Conservation (phyloP, 2,797 vertebrate species). For the Rhabdophis nuchalis region DNA sequence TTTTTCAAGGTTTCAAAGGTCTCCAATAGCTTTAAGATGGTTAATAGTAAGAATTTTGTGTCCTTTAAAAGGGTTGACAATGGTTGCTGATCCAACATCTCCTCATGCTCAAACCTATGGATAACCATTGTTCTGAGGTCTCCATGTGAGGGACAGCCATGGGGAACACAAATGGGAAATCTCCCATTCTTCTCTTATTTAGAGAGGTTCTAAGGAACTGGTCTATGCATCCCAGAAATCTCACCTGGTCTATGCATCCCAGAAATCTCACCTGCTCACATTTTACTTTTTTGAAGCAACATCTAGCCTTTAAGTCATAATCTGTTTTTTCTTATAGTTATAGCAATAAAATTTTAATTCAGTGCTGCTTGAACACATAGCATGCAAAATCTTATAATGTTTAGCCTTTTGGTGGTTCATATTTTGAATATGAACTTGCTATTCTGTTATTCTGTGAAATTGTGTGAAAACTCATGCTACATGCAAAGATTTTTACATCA, state of each 20-base stretch:
- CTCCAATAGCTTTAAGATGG: neutral
- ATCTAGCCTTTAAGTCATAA: slow-evolving; percentile 61
- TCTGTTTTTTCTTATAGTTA: neutral
- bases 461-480: neutral
- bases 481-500: neutral
- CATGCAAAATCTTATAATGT: neutral
- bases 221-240: neutral
- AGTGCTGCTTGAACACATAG: neutral
- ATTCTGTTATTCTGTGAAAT: neutral
- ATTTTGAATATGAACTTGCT: neutral
- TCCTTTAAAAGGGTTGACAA: neutral
- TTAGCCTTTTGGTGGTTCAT: neutral
- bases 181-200: neutral
- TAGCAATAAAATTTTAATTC: neutral
- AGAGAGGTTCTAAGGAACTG: neutral
- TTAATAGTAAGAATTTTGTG: neutral
- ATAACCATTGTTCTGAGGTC: neutral
- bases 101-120: neutral
- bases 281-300: slow-evolving; percentile 67
- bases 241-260: neutral
- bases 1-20: neutral
- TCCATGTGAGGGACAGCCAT: neutral
- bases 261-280: slow-evolving; percentile 29
- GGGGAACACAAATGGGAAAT: neutral
- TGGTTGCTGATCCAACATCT: neutral